These are phyloP conservation scores for Triops cancriformis DNA, from an alignment of 1,140 invertebrate species.

Conservation along the genomic window DNA sequence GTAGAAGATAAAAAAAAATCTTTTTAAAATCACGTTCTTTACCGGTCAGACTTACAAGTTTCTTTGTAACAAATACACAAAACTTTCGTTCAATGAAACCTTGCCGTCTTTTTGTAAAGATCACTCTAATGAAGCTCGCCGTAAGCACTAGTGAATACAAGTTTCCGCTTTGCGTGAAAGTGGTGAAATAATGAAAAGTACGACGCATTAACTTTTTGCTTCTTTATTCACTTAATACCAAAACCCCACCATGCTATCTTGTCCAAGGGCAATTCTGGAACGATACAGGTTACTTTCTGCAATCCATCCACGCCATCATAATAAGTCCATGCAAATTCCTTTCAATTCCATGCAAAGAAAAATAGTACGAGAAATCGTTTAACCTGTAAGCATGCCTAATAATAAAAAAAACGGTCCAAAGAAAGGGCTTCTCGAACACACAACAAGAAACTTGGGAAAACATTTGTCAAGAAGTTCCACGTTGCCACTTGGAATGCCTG, in stretches of 20 bases:
- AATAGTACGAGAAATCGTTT: background rate
- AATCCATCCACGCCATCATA: background rate
- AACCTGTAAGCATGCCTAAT: constrained; percentile 10
- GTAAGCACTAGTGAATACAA: no score
- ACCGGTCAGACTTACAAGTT: background rate
- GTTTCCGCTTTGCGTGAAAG: no score
- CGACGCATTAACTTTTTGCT: background rate
- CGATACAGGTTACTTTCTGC: background rate
- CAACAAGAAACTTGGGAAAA: constrained; percentile 13
- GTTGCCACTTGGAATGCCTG: constrained; percentile 27
- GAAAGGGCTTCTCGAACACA: background rate
- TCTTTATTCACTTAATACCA: constrained; percentile 11
- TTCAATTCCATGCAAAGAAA: background rate
- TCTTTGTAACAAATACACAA: no score
- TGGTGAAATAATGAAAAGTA: background rate
- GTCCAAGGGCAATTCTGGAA: background rate
- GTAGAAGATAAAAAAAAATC: background rate
- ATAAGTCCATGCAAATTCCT: background rate
- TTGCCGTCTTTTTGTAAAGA: no score
- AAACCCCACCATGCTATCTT: constrained; percentile 5
- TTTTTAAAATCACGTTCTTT: background rate
- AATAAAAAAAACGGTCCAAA: background rate
- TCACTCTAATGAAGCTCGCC: no score
- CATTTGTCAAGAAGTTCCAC: constrained; percentile 30
- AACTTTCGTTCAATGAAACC: no score